These are phyloP conservation scores for Ctenomys sociabilis DNA, from an alignment of 2,113 vertebrate species.

Conservation along the genomic window DNA sequence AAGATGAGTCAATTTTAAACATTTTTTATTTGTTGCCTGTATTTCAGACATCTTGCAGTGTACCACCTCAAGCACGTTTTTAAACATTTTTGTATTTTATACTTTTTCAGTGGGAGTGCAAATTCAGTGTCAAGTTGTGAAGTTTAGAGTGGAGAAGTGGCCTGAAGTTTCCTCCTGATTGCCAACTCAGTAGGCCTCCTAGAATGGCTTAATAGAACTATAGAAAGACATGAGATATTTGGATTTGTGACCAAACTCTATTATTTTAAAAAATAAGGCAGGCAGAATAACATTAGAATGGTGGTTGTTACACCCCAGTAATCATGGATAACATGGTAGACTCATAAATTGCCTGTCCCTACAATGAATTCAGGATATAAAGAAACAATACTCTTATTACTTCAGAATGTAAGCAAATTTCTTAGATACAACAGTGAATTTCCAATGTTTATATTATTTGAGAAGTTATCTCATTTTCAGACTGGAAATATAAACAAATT, in stretches of 20 bases:
- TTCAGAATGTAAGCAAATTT: slow-evolving; percentile 2
- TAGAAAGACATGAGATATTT: neutral
- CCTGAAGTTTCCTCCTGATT: neutral
- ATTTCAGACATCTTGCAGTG: neutral
- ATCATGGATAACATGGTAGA: neutral
- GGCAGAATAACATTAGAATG: neutral
- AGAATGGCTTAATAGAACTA: neutral
- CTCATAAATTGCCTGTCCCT: neutral
- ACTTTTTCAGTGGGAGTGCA: neutral
- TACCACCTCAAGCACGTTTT: neutral
- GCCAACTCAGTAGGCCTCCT: neutral
- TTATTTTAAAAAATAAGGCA: neutral
- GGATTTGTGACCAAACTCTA: neutral
- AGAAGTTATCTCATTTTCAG: neutral
- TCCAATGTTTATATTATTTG: neutral
- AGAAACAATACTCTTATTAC: neutral
- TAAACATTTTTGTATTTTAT: neutral
- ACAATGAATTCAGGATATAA: neutral
- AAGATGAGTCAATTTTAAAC: neutral
- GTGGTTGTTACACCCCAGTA: neutral
- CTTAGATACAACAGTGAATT: neutral
- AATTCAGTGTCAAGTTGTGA: neutral
- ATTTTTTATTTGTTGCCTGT: neutral
- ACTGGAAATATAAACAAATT: slow-evolving; percentile 28
- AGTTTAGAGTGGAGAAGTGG: neutral